Base-by-base conservation (phyloP, 2,113 vertebrate genomes). In the Corythornis vintsioides region DNA sequence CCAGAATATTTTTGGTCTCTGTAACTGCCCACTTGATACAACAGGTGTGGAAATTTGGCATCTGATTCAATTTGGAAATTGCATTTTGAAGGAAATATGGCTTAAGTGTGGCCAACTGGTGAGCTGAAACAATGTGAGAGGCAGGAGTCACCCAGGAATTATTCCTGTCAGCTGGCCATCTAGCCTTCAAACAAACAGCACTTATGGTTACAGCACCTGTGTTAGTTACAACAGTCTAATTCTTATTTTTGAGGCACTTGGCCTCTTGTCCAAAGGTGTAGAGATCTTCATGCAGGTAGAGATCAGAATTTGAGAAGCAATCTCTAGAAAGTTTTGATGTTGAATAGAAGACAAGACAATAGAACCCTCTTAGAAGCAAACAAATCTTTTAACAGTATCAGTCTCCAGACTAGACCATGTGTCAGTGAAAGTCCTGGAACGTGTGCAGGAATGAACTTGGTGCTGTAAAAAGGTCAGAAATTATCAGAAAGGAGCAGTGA, bases 391-490 rank as follows among this genome's bases (percentile, higher is more conserved):
- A 43, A 25, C 17, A 55, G 4, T n/a, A 47, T n/a, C 31, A 12
- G 5, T 71, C 22, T 77, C 45, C 24, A 85, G 15, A 45, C 19
- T 0, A 45, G 48, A 33, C 78, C 8, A 50, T 53, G 19, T 55
- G 38, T 14, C 31, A 35, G 18, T 40, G 29, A 12, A 17, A 40
- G 13, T 70, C 47, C 26, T 45, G 56, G 31, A 56, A 43, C 1
- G 0, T 0, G 0, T 28, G 14, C 9, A 11, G 45, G 43, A 59
- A 15, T 38, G 33, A 53, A 26, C 33, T 48, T 26, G 22, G 10
- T 83, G 31, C 35, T 91, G 31, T 84, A 45, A 67, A 47, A 65
- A 57, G 22, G 45, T 65, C 24, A 14, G 74, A 53, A 57, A 13
- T 88, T 66, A 21, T 1, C 9, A 22, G 43, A 78, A 53, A 13